Evolutionary conservation across 2,888 invertebrate species (phyloP), one percentile per base, ranked within the genome.

Genomic region (Apantesis nais): DNA sequence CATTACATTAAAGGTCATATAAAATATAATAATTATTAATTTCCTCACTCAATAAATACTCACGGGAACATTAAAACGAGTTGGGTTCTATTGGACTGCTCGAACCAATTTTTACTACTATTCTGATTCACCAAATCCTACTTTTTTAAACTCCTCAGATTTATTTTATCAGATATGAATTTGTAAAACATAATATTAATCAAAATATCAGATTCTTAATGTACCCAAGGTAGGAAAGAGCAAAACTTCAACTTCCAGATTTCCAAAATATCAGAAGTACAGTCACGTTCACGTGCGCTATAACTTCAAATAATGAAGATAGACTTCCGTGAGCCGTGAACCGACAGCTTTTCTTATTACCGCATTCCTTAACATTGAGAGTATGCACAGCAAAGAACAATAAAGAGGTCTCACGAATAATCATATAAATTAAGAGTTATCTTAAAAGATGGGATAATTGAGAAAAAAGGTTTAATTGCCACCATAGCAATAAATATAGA

Each of bases 11-110:
- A 5, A 5, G 5, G 34, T 34, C 5, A 4, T 14, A 41, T 16
- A 41, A 41, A 41, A 41, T 14, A 41, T 41, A 12, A 14, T 41
- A 1, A 34, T 14, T 41, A 41, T 2, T 41, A 41, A 14, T 41
- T 14, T 3, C 3, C 41, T 14, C 14, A 3, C 14, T 5, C 5
- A 73, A 71, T 66, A 70, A 65, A 3, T 37, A 41, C 70, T 62
- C 60, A 65, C 71, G 61, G 64, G 55, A 64, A 72, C 63, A 71
- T 75, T 71, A 60, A 75, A 72, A 72, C 44, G 61, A 16, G 19
- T 74, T 73, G 65, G 66, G 68, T 77, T 72, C 34, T 67, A 19
- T 34, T 70, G 66, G 66, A 60, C 41, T 65, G 19, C 37, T 67
- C 19, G 58, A 74, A 78, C 62, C 44, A 48, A 37, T 19, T 61